These are phyloP conservation scores for Nesogale talazaci DNA, from an alignment of 2,113 vertebrate genomes.

Conservation along the genomic window DNA sequence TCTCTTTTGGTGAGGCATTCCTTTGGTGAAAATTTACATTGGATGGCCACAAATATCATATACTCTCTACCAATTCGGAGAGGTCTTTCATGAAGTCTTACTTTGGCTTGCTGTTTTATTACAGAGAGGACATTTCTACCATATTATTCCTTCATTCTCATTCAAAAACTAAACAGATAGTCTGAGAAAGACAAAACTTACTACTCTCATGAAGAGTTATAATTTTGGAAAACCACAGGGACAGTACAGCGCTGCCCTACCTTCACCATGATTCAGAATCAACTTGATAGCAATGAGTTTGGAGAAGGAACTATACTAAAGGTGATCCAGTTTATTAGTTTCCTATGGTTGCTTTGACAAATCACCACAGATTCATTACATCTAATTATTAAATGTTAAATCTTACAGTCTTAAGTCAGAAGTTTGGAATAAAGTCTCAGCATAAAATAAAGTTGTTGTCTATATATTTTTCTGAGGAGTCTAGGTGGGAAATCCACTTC, in stretches of 20 bases:
- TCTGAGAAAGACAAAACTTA: not conserved
- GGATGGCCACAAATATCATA: not conserved
- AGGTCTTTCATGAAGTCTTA: not conserved
- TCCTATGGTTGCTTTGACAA: not conserved
- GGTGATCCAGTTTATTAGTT: not conserved
- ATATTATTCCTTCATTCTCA: not conserved
- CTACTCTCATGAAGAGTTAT: too few relatives aligned
- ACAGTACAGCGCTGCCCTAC: too few relatives aligned
- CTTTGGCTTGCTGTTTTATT: slow-evolving; percentile 30
- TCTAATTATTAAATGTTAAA: too few relatives aligned
- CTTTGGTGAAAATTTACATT: not conserved
- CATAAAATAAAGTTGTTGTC: too few relatives aligned
- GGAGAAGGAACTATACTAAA: not conserved
- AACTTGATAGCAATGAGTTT: too few relatives aligned
- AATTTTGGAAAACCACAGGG: too few relatives aligned
- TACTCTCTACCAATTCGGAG: not conserved
- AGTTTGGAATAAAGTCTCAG: not conserved
- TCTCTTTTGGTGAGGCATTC: not conserved
- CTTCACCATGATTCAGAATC: too few relatives aligned
- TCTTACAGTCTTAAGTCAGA: not conserved
- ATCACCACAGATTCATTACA: not conserved
- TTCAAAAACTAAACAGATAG: not conserved
- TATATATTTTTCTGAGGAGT: too few relatives aligned
- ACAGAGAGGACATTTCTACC: not conserved
- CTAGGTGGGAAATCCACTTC: too few relatives aligned